Percentiles rank a stretch among this genome's conserved stretches.
Evolutionary conservation across 2,888 invertebrate species (phyloP).

Genomic region (Allolobophora icterica): DNA sequence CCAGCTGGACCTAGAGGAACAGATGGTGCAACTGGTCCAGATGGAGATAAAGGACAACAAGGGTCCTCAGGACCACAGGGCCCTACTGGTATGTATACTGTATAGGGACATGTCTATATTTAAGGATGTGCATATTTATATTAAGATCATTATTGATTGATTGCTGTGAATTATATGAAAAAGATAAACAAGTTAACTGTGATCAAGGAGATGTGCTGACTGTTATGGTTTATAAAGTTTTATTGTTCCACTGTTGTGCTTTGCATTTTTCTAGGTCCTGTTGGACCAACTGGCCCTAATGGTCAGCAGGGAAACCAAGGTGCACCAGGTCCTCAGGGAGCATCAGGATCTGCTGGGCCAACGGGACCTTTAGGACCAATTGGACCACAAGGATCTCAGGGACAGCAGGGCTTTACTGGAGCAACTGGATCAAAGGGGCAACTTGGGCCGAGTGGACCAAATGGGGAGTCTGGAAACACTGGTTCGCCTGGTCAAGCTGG

Average conservation of each 20-base stretch:
- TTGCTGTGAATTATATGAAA: not conserved
- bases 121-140: not conserved
- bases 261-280: conserved; percentile 33
- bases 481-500: conserved; percentile 42
- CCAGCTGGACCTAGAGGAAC: conserved; percentile 32
- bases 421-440: conserved; percentile 34
- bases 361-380: conserved; percentile 32
- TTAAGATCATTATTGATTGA: not conserved
- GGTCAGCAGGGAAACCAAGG: conserved; percentile 36
- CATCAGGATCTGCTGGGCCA: conserved; percentile 41
- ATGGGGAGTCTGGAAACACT: conserved; percentile 37
- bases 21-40: conserved; percentile 36
- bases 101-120: not conserved
- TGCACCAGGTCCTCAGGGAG: conserved; percentile 37
- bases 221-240: not conserved
- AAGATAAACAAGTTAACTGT: too few species aligned
- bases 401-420: conserved; percentile 36
- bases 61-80: conserved; percentile 31
- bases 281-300: conserved; percentile 38
- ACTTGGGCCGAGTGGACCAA: conserved; percentile 36
- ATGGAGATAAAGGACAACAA: conserved; percentile 33
- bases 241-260: not conserved
- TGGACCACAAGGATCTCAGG: conserved; percentile 33
- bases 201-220: not conserved
- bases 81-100: conserved; percentile 30